Conservation (phyloP, 2,113 vertebrate species). For the Lathamus discolor region DNA sequence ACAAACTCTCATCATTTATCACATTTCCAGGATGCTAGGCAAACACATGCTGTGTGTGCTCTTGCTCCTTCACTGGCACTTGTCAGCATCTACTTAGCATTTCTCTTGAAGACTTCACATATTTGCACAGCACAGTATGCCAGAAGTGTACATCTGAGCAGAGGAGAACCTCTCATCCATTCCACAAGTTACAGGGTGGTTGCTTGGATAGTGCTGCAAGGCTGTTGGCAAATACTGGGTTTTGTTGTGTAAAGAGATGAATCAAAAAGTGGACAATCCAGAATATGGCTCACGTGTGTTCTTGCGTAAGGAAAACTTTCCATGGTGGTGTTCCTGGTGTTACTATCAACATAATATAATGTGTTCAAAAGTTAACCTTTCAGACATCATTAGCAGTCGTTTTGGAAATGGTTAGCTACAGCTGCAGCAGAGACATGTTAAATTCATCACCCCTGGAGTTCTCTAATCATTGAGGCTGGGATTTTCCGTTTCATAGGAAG, state of each 20-base stretch:
- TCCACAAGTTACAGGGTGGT: background rate
- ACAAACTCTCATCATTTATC: background rate
- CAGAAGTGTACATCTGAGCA: background rate
- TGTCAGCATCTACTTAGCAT: background rate
- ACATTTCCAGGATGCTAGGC: background rate
- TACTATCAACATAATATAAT: background rate
- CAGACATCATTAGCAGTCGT: background rate
- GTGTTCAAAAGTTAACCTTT: background rate
- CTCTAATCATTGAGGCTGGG: background rate
- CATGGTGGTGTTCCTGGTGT: background rate
- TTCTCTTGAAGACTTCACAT: background rate
- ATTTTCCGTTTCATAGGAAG: background rate
- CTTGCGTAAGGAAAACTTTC: background rate
- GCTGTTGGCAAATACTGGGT: background rate
- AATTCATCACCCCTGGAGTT: background rate
- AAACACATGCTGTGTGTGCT: background rate
- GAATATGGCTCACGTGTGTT: background rate
- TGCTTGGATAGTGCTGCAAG: background rate
- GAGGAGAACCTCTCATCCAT: background rate
- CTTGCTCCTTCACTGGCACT: background rate
- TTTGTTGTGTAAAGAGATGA: background rate
- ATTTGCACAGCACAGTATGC: background rate
- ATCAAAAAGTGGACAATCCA: background rate
- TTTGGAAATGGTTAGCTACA: background rate
- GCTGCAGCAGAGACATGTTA: background rate